phyloP scores from a whole-genome alignment of 2,888 invertebrate genomes.

The Electrophaes corylata region DNA sequence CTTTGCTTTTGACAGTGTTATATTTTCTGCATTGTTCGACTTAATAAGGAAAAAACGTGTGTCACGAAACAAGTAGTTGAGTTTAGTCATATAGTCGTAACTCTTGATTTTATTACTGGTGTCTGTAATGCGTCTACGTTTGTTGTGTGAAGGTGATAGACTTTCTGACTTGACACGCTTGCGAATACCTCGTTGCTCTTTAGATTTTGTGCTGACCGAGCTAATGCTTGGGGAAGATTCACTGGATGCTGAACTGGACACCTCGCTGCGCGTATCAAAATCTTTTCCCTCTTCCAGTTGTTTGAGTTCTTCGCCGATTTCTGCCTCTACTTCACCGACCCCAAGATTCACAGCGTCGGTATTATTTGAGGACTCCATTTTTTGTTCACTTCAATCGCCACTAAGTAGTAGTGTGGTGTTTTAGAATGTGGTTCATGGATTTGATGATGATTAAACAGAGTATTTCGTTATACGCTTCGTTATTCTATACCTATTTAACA shows the following conservation, averaged over 20 bases:
- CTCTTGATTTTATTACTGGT: slow-evolving; percentile 83
- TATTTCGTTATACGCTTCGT: too few relatives aligned
- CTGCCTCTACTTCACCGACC: slow-evolving; percentile 87
- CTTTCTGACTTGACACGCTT: slow-evolving; percentile 81
- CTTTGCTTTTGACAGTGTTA: slow-evolving; percentile 96
- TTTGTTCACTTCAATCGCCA: slow-evolving; percentile 32
- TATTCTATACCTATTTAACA: too few relatives aligned
- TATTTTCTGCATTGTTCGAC: slow-evolving; percentile 98
- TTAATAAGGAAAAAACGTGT: slow-evolving; percentile 98
- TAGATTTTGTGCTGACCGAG: slow-evolving; percentile 89
- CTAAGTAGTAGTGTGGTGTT: not conserved
- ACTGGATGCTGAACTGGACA: slow-evolving; percentile 91
- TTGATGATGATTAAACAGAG: not conserved
- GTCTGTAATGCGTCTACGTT: slow-evolving; percentile 65
- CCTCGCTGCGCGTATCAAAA: slow-evolving; percentile 95
- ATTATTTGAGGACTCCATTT: slow-evolving; percentile 81
- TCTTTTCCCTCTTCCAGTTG: slow-evolving; percentile 89
- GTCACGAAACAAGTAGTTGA: slow-evolving; percentile 97
- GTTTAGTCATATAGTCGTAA: slow-evolving; percentile 93
- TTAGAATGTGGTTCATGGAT: slow-evolving; percentile 16
- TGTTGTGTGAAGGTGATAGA: slow-evolving; percentile 69
- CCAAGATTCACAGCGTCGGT: slow-evolving; percentile 87
- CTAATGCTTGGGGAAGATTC: slow-evolving; percentile 90
- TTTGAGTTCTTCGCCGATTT: slow-evolving; percentile 92
- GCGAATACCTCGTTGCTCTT: slow-evolving; percentile 83